Conservation (phyloP, 2,888 invertebrate species). For the Ashinkailepas kermadecensis region DNA sequence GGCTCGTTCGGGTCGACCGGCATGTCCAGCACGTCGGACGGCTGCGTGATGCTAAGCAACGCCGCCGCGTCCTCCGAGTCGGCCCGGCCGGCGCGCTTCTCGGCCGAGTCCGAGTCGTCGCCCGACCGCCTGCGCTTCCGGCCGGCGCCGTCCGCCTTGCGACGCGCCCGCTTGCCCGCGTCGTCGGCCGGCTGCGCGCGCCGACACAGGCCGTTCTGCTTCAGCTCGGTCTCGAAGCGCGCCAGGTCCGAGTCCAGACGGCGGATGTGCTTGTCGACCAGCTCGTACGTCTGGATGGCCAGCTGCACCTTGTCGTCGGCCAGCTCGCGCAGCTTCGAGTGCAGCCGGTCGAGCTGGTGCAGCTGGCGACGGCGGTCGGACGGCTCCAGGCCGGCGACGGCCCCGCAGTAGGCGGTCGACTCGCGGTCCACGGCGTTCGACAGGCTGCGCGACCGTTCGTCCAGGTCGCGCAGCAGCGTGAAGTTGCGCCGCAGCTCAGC, state of each 20-base stretch:
- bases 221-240: constrained; percentile 91
- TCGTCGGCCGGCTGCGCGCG: background rate
- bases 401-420: constrained; percentile 66
- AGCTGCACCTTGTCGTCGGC: constrained; percentile 96
- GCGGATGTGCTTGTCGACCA: constrained; percentile 93
- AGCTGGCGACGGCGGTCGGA: constrained; percentile 78
- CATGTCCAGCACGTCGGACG: constrained; percentile 63
- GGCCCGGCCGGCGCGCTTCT: background rate
- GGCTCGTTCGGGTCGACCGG: constrained; percentile 89
- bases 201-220: constrained; percentile 76
- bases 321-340: constrained; percentile 53
- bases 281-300: constrained; percentile 95
- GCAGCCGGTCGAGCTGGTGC: constrained; percentile 53
- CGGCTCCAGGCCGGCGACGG: constrained; percentile 59
- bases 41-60: constrained; percentile 52
- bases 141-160: constrained; percentile 20
- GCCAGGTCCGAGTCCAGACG: constrained; percentile 92
- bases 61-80: background rate
- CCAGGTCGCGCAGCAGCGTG: constrained; percentile 88
- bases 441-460: constrained; percentile 75
- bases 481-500: constrained; percentile 92
- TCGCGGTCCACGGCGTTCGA: background rate
- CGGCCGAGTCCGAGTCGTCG: background rate
- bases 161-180: constrained; percentile 4
- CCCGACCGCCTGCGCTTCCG: background rate